Conservation (phyloP, 2,113 vertebrate species). For the Strigops habroptila region DNA sequence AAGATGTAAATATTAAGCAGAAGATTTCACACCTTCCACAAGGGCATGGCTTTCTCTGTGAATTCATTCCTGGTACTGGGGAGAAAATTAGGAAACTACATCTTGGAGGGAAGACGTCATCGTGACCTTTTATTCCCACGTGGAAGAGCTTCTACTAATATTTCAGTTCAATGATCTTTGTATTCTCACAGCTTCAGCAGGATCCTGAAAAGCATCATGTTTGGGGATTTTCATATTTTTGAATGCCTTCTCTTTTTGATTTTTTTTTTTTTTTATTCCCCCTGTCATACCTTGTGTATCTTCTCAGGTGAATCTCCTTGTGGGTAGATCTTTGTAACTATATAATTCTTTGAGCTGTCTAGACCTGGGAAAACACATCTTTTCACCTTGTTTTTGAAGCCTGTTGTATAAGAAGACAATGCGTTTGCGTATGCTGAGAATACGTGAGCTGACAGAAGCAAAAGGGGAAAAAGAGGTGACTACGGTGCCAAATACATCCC, state of each 20-base stretch:
- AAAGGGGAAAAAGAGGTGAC: not conserved
- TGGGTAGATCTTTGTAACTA: not conserved
- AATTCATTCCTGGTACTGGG: conserved; percentile 25
- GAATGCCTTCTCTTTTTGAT: not conserved
- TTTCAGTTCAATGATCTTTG: conserved; percentile 68
- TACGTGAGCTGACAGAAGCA: not conserved
- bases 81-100: conserved; percentile 64
- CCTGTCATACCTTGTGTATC: not conserved
- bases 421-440: not conserved
- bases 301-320: not conserved
- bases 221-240: not conserved
- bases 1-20: conserved; percentile 66
- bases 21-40: conserved; percentile 61
- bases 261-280: not conserved
- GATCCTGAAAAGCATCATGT: conserved; percentile 4
- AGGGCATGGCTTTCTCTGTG: conserved; percentile 49
- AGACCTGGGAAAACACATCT: not conserved
- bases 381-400: conserved; percentile 16
- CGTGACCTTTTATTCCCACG: conserved; percentile 52
- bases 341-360: not conserved
- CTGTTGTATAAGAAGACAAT: not conserved
- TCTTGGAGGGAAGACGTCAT: conserved; percentile 58
- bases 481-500: fast-evolving
- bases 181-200: conserved; percentile 27
- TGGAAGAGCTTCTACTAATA: conserved; percentile 41